These are phyloP conservation scores for Caranx melampygus DNA, from an alignment of 2,113 vertebrate species.

Conservation along the genomic window DNA sequence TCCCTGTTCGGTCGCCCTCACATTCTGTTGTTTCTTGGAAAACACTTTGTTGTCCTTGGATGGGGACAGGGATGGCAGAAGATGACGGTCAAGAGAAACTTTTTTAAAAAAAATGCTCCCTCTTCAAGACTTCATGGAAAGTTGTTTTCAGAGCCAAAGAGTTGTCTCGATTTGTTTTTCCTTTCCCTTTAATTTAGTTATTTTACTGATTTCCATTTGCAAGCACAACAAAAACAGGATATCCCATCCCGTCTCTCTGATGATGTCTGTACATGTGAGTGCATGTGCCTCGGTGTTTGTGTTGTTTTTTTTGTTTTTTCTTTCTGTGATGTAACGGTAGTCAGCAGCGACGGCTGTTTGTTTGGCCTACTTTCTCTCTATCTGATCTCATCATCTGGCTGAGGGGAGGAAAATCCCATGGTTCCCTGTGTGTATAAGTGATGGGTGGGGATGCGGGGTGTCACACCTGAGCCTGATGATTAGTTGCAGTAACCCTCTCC, in stretches of 20 bases:
- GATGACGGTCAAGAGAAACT: constrained; percentile 32
- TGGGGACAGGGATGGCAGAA: constrained; percentile 41
- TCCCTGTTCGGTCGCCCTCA: constrained; percentile 51
- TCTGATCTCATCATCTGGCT: constrained; percentile 76
- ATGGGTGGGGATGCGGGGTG: constrained; percentile 52
- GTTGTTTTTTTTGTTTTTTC: constrained; percentile 13
- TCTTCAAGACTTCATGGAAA: constrained; percentile 39
- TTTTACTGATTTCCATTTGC: constrained; percentile 29
- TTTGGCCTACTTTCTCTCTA: constrained; percentile 78
- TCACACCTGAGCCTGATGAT: constrained; percentile 77
- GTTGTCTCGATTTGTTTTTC: constrained; percentile 37
- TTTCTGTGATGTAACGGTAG: constrained; percentile 69
- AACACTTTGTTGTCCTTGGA: constrained; percentile 65
- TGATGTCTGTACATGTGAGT: constrained; percentile 39
- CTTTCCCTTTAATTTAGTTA: neutral
- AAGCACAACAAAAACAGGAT: constrained; percentile 76
- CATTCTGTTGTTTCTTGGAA: constrained; percentile 66
- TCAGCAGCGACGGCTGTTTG: constrained; percentile 71
- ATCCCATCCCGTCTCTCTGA: constrained; percentile 51
- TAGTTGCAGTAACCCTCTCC: constrained; percentile 55
- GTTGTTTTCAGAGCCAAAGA: constrained; percentile 36
- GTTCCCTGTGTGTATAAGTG: constrained; percentile 48
- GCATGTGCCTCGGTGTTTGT: constrained; percentile 47
- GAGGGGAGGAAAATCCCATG: constrained; percentile 70
- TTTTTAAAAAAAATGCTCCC: constrained; percentile 11